These are phyloP conservation scores for Diplazon laetatorius DNA, from an alignment of 2,888 invertebrate species.

Conservation along the genomic window DNA sequence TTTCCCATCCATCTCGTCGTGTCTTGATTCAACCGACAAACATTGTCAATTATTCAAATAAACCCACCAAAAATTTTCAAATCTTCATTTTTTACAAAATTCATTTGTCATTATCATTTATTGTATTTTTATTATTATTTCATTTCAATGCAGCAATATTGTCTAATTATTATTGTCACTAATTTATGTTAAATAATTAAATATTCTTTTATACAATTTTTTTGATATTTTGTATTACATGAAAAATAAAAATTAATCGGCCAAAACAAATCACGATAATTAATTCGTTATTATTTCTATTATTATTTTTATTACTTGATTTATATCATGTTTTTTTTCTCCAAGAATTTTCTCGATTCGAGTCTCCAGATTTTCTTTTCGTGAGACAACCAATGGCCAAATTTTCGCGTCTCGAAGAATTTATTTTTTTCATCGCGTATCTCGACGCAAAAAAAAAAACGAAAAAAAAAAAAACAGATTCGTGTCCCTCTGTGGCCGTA, in stretches of 20 bases:
- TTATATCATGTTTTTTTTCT: background rate
- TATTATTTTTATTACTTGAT: no score
- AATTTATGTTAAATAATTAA: no score
- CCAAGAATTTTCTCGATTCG: background rate
- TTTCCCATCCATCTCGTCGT: constrained; percentile 27
- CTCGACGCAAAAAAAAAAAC: no score
- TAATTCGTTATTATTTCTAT: no score
- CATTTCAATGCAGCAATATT: no score
- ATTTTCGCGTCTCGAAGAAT: background rate
- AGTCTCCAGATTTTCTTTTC: background rate
- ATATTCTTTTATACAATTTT: no score
- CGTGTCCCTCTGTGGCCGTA: constrained; percentile 35
- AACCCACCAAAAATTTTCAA: constrained; percentile 53
- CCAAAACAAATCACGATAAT: no score
- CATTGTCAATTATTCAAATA: constrained; percentile 82
- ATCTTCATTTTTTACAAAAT: no score
- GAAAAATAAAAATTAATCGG: no score
- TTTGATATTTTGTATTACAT: no score
- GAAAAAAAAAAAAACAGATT: constrained; percentile 56
- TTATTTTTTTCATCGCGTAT: constrained; percentile 36
- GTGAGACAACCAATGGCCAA: constrained; percentile 13
- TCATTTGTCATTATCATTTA: background rate
- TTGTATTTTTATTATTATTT: background rate
- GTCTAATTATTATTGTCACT: no score
- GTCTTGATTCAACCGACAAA: constrained; percentile 73